A percentile compares a stretch with the other conserved stretches of the same genome.
Conservation (phyloP, 2,113 vertebrate genomes). For the Pogonocichla stellata region DNA sequence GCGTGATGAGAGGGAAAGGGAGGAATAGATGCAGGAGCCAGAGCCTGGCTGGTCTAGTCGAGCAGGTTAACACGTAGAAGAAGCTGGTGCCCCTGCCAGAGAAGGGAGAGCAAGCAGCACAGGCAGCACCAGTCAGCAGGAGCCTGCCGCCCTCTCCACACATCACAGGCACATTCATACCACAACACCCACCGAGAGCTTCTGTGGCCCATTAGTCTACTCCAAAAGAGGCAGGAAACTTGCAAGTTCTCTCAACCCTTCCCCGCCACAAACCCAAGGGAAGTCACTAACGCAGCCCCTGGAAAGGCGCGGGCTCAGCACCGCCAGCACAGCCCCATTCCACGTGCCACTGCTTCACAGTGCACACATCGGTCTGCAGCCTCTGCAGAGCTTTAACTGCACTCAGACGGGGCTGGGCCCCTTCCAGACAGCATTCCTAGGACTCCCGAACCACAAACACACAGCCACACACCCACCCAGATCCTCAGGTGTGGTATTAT, state of each 20-base stretch:
- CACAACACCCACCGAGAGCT: accelerated
- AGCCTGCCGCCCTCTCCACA: accelerated
- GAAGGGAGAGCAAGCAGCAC: background rate
- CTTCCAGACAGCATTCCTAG: background rate
- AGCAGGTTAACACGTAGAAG: background rate
- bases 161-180: accelerated
- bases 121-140: background rate
- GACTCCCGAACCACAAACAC: accelerated
- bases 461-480: accelerated
- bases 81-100: background rate
- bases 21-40: background rate
- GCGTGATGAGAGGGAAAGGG: background rate
- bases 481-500: background rate
- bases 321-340: background rate
- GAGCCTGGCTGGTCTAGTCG: background rate
- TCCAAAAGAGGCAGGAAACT: background rate
- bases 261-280: background rate
- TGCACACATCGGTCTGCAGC: accelerated
- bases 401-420: accelerated
- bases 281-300: background rate
- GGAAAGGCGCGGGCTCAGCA: accelerated
- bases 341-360: background rate
- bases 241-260: background rate
- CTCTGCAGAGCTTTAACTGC: background rate
- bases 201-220: background rate